Conservation (phyloP, 2,888 invertebrate species). For the Acrobasis suavella region DNA sequence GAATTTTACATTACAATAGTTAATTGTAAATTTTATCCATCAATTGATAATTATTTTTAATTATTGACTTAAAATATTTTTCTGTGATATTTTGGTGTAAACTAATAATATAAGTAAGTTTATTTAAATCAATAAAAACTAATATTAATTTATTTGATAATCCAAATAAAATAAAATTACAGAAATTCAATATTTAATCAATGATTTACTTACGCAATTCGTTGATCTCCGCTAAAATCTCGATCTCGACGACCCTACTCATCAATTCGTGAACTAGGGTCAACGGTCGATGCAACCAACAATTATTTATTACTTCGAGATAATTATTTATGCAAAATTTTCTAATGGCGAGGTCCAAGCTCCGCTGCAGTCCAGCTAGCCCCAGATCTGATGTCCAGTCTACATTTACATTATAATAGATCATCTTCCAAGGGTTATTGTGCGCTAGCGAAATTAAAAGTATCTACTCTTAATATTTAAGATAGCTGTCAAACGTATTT, state of each 20-base stretch:
- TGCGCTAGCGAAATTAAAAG: slow-evolving; percentile 42
- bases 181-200: no score
- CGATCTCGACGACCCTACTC: neutral
- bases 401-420: slow-evolving; percentile 69
- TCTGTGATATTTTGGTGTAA: no score
- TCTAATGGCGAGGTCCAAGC: slow-evolving; percentile 60
- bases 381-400: slow-evolving; percentile 41
- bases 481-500: slow-evolving; percentile 24
- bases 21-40: no score
- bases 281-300: slow-evolving; percentile 50
- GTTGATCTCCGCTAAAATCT: neutral
- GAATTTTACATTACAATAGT: no score
- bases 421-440: slow-evolving; percentile 55
- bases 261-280: slow-evolving; percentile 34
- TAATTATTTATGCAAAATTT: slow-evolving; percentile 73
- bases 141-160: no score
- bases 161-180: no score
- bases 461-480: slow-evolving; percentile 7
- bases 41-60: no score
- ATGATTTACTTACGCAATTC: no score
- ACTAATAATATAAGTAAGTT: no score
- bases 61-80: no score
- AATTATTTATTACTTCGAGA: slow-evolving; percentile 38
- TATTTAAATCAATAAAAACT: no score
- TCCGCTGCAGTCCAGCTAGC: slow-evolving; percentile 60